Evolutionary conservation across 2,113 vertebrate species (phyloP).

Genomic region (Seriola aureovittata): DNA sequence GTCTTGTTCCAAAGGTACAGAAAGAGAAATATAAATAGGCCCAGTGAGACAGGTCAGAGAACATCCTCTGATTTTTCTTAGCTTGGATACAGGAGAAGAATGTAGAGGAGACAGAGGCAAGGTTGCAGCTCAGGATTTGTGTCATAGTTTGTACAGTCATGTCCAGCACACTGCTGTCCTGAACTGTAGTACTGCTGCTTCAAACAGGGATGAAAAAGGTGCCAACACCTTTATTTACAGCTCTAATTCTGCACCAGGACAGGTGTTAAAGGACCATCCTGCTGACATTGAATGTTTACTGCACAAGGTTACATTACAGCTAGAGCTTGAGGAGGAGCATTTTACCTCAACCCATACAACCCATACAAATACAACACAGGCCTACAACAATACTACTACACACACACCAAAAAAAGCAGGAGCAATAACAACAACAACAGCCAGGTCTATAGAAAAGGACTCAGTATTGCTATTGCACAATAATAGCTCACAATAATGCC

Average conservation of each 20-base stretch:
- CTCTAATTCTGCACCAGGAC: conserved; percentile 8
- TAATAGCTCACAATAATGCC: too few species aligned
- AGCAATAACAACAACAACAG: too few species aligned
- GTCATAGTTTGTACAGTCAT: not conserved
- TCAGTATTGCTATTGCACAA: too few species aligned
- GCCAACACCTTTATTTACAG: conserved; percentile 31
- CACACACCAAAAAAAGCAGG: too few species aligned
- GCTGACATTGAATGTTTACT: not conserved
- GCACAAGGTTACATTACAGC: too few species aligned
- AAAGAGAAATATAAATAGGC: conserved; percentile 54
- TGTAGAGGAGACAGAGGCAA: conserved; percentile 16
- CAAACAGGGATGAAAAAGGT: conserved; percentile 9
- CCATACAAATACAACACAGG: too few species aligned
- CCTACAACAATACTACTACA: too few species aligned
- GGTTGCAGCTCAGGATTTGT: conserved; percentile 25
- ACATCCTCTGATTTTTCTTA: conserved; percentile 43
- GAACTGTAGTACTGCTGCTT: not conserved
- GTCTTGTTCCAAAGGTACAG: conserved; percentile 29
- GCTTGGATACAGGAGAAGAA: not conserved
- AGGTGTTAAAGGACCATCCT: conserved; percentile 8
- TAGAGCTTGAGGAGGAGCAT: too few species aligned
- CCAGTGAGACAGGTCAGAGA: conserved; percentile 38
- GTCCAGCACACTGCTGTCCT: not conserved
- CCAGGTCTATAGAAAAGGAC: too few species aligned
- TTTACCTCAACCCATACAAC: too few species aligned